Evolutionary conservation across 2,888 invertebrate species (phyloP).

Genomic region (Ecdyonurus torrentis): DNA sequence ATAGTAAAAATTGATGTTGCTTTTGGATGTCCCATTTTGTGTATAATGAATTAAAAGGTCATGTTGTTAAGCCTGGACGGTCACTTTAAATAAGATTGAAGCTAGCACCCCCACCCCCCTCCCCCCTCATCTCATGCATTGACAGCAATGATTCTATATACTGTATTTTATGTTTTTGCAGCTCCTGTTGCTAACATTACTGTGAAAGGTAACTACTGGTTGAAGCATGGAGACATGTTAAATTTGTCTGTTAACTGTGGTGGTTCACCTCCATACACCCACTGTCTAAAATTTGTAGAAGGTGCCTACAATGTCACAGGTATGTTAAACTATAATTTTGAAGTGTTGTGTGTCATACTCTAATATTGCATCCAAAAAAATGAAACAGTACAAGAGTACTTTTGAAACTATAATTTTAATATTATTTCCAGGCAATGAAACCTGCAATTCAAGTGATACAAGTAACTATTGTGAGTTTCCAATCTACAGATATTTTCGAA

Average conservation of each 20-base stretch:
- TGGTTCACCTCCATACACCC: slow-evolving; percentile 55
- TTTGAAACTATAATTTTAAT: neutral
- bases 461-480: slow-evolving; percentile 38
- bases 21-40: too few relatives aligned
- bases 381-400: neutral
- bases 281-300: slow-evolving; percentile 45
- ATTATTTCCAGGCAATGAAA: slow-evolving; percentile 31
- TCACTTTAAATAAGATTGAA: too few relatives aligned
- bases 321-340: slow-evolving; percentile 8
- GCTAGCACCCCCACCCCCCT: too few relatives aligned
- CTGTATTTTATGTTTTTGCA: slow-evolving; percentile 21
- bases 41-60: too few relatives aligned
- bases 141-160: neutral
- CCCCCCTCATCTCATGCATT: too few relatives aligned
- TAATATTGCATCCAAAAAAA: neutral
- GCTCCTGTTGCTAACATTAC: slow-evolving; percentile 54
- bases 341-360: too few relatives aligned
- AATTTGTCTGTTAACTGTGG: slow-evolving; percentile 47
- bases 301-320: slow-evolving; percentile 33
- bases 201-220: slow-evolving; percentile 61
- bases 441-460: slow-evolving; percentile 31
- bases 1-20: too few relatives aligned
- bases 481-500: slow-evolving; percentile 49
- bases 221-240: slow-evolving; percentile 63
- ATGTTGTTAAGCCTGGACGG: too few relatives aligned